Conservation (phyloP, 2,113 vertebrate genomes). For the Tonatia bakeri region DNA sequence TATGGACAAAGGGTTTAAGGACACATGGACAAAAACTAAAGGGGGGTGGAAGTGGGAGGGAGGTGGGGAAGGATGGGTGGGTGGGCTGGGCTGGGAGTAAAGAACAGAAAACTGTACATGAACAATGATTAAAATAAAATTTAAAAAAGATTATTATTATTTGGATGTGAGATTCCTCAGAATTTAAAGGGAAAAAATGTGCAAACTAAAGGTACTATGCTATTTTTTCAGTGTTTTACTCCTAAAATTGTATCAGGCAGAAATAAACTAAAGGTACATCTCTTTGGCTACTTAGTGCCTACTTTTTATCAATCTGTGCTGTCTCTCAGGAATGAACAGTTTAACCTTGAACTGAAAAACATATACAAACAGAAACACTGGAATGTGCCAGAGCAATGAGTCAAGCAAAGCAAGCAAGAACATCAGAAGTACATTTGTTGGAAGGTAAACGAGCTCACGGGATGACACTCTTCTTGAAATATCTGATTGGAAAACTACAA, state of each 20-base stretch:
- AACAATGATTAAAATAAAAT: too few species aligned
- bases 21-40: too few species aligned
- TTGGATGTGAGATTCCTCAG: background rate
- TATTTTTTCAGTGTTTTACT: background rate
- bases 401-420: background rate
- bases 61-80: too few species aligned
- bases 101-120: too few species aligned
- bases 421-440: background rate
- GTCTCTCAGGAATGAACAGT: background rate
- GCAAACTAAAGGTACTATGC: background rate
- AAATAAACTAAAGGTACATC: background rate
- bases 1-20: too few species aligned
- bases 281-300: background rate
- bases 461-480: background rate
- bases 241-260: background rate
- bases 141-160: background rate
- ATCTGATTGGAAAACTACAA: background rate
- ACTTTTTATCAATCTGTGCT: background rate
- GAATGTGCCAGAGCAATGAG: background rate
- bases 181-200: constrained; percentile 24
- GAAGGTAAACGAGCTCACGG: background rate
- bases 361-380: background rate
- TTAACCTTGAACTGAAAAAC: constrained; percentile 10
- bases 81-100: too few species aligned
- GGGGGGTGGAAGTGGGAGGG: too few species aligned